Evolutionary conservation across 2,888 invertebrate species (phyloP).

Genomic region (Pandemis cinnamomeana): DNA sequence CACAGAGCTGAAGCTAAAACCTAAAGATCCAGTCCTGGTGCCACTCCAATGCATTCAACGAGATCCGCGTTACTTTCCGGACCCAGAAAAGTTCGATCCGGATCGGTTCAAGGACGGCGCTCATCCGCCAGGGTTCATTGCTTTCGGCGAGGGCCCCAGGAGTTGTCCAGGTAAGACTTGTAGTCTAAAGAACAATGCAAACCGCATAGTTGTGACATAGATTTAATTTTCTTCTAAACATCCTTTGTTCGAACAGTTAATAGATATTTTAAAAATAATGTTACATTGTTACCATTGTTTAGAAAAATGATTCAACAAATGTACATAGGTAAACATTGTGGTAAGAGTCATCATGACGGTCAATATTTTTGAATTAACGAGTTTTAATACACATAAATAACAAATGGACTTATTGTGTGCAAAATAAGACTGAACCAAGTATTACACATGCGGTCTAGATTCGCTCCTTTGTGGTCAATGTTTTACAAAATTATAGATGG

Average conservation of each 20-base stretch:
- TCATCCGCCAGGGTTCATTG: constrained; percentile 70
- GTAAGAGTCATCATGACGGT: neutral
- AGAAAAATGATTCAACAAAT: constrained; percentile 39
- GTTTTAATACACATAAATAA: neutral
- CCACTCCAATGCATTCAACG: constrained; percentile 75
- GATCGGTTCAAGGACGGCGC: constrained; percentile 68
- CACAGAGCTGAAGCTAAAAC: constrained; percentile 64
- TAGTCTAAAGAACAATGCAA: neutral
- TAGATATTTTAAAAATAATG: constrained; percentile 33
- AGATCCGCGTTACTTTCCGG: constrained; percentile 68
- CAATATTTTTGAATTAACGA: constrained; percentile 2
- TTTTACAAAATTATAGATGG: neutral
- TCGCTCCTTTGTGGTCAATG: neutral
- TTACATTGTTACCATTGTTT: constrained; percentile 44
- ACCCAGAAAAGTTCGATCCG: constrained; percentile 76
- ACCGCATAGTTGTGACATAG: constrained; percentile 1
- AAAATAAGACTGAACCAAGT: neutral
- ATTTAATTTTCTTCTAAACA: constrained; percentile 32
- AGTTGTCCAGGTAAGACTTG: constrained; percentile 72
- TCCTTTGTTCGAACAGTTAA: constrained; percentile 30
- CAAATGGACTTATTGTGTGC: neutral
- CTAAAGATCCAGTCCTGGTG: constrained; percentile 69
- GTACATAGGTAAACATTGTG: constrained; percentile 42
- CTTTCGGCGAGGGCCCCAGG: constrained; percentile 78
- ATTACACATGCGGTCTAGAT: neutral